Base-by-base conservation (phyloP, 2,888 invertebrate genomes). In the Lasiommata megera region DNA sequence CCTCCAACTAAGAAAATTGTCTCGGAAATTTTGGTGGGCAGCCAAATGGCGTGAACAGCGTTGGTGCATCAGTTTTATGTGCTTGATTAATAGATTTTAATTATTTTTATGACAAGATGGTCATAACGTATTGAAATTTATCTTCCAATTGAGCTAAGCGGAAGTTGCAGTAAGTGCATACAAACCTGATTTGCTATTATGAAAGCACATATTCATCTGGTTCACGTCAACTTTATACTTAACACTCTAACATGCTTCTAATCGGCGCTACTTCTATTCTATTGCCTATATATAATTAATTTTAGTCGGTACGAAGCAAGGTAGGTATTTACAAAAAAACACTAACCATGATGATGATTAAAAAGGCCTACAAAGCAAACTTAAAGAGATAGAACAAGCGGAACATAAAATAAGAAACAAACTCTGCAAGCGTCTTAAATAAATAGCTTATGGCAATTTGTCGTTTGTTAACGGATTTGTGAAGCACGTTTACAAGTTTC, bases 21-120 rank as follows among this genome's bases (percentile, higher is more conserved):
- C 48, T 46, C 12, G 36, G 28, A 44, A 50, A 58, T 62, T 62
- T 62, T 34, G 51, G 29, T 51, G 16, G 11, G 11, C 11, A 38
- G 28, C 38, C 38, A 37, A 51, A 51, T 14, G 14, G 28, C 18
- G 18, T n/a, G 50, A 6, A 51, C 1, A 12, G 29, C 14, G 11
- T 47, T 16, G 17, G 7, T 37, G 12, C 36, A 37, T 48, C 46
- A 46, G 16, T 28, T 43, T 43, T 28, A 43, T 43, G 23, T 7
- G 23, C 43, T 28, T 12, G 8, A 23, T 43, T 6, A 23, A 6
- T 23, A 43, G 12, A 23, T 12, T 43, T 43, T 23, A 12, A 12
- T 12, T 1, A n/a, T 12, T 41, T 18, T 17, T 41, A 18, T 17
- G 18, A 18, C 40, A n/a, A n/a, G n/a, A n/a, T n/a, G n/a, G n/a